A percentile compares a stretch with the other conserved stretches of the same genome.
phyloP scores from a whole-genome alignment of 2,888 invertebrate species.

The Sisyra terminalis region DNA sequence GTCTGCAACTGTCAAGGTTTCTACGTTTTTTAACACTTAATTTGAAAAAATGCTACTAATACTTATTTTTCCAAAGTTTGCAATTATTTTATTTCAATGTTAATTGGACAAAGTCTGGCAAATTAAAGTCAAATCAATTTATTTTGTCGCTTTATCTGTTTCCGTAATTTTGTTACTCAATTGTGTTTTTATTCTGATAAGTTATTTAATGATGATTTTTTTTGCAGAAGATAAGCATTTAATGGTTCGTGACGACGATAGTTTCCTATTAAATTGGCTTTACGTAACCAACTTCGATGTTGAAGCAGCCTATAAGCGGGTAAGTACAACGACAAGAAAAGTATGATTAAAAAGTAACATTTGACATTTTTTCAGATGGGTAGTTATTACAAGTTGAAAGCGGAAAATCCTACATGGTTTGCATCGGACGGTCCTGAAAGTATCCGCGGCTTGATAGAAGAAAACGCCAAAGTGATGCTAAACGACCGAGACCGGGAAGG shows the following conservation, averaged over 20 bases:
- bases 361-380: constrained; percentile 19
- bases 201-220: neutral
- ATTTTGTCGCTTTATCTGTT: no score
- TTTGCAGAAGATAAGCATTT: constrained; percentile 15
- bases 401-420: constrained; percentile 23
- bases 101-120: no score
- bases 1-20: no score
- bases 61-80: no score
- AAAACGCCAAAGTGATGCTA: constrained; percentile 20
- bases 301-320: constrained; percentile 20
- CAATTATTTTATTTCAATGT: no score
- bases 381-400: constrained; percentile 19
- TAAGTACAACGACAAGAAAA: constrained; percentile 12
- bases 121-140: no score
- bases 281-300: constrained; percentile 20
- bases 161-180: no score
- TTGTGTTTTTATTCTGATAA: no score
- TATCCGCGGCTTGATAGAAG: constrained; percentile 18
- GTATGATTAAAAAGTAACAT: neutral
- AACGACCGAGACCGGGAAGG: constrained; percentile 22
- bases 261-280: constrained; percentile 21
- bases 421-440: constrained; percentile 17
- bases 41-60: no score
- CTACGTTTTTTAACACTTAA: no score
- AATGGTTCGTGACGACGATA: constrained; percentile 20